phyloP scores from a whole-genome alignment of 35 echinoderm and acorn worm genomes.

The Apostichopus parvimensis region DNA sequence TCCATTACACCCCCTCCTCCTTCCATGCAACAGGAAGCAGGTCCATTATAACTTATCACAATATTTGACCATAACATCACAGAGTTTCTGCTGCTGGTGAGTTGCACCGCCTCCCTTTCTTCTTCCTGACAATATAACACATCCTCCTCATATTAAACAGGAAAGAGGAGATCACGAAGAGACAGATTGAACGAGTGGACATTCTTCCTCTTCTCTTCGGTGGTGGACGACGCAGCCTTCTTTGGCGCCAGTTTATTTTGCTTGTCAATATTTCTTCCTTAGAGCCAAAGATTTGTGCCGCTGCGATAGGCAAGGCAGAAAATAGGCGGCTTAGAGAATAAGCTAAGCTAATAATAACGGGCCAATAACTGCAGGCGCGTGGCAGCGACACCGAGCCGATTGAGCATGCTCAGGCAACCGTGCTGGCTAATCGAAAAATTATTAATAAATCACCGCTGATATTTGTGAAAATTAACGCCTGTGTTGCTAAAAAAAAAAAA shows the following conservation, averaged over 20 bases:
- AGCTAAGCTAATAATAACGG: conserved; percentile 27
- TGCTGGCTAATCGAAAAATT: conserved; percentile 11
- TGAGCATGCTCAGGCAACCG: conserved; percentile 11
- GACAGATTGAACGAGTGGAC: background rate
- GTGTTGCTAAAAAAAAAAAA: background rate
- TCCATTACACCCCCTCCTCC: too few species aligned
- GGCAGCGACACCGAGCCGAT: conserved; percentile 1
- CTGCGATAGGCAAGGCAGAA: conserved; percentile 36
- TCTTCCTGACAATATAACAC: background rate
- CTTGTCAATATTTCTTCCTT: conserved; percentile 38
- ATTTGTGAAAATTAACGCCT: conserved; percentile 20
- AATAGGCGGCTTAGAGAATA: conserved; percentile 5
- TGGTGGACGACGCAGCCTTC: too few species aligned
- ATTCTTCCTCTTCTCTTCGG: background rate
- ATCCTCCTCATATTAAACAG: background rate
- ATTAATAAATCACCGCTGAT: conserved; percentile 40
- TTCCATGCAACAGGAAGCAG: too few species aligned
- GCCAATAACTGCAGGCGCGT: conserved; percentile 38
- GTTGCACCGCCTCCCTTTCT: background rate
- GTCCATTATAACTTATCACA: too few species aligned
- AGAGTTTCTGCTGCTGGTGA: too few species aligned
- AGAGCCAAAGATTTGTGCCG: conserved; percentile 30
- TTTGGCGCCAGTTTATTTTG: conserved; percentile 16
- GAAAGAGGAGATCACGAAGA: background rate
- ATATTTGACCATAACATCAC: too few species aligned